A percentile compares a stretch with the other conserved stretches of the same genome.
Evolutionary conservation across 2,888 invertebrate genomes (phyloP).

Genomic region (Mythimna lalbum): DNA sequence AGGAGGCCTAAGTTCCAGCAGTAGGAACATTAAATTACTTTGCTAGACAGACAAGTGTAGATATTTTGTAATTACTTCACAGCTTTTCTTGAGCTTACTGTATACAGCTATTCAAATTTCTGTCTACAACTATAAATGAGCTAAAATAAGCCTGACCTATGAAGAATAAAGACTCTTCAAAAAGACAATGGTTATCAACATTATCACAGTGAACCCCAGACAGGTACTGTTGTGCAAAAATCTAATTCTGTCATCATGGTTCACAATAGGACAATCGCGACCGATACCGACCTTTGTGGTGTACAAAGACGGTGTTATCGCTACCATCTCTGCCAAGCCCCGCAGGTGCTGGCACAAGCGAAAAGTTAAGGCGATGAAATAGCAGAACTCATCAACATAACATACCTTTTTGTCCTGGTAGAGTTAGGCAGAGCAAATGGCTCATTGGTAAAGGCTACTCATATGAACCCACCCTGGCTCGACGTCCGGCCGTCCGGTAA

Average conservation of each 20-base stretch:
- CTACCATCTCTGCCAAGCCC: conserved; percentile 73
- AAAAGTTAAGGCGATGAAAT: conserved; percentile 46
- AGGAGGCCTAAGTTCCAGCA: no score
- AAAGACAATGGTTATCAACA: conserved; percentile 37
- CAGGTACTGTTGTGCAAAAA: conserved; percentile 62
- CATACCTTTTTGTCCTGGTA: no score
- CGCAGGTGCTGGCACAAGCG: conserved; percentile 61
- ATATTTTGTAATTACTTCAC: not conserved
- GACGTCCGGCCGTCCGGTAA: no score
- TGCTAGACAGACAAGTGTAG: not conserved
- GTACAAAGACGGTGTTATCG: conserved; percentile 80
- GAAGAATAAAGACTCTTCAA: conserved; percentile 28
- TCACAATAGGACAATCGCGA: conserved; percentile 72
- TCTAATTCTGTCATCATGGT: conserved; percentile 68
- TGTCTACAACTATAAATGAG: not conserved
- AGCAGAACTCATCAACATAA: not conserved
- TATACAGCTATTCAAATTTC: no score
- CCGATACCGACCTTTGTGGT: conserved; percentile 82
- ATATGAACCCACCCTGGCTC: no score
- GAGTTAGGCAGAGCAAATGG: no score
- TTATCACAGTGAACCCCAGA: conserved; percentile 43
- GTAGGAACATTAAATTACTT: no score
- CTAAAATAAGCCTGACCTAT: conserved; percentile 12
- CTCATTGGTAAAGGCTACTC: no score
- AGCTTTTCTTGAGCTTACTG: not conserved